These are phyloP conservation scores for Scaptomyza pallida DNA, from an alignment of 1,140 invertebrate genomes.

Conservation along the genomic window DNA sequence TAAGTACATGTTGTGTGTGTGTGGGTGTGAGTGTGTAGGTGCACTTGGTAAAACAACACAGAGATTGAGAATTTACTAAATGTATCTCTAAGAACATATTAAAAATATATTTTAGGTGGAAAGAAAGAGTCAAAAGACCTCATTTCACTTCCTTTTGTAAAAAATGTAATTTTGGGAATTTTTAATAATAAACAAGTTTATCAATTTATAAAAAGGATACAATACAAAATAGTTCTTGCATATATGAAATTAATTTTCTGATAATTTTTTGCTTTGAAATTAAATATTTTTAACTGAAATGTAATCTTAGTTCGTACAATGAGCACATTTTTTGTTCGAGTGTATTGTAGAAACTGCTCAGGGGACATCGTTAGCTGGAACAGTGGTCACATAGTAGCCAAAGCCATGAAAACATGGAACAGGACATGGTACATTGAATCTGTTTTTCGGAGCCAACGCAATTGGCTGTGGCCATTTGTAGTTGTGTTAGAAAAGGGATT, in stretches of 20 bases:
- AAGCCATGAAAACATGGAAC: constrained; percentile 43
- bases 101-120: too few species aligned
- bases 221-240: too few species aligned
- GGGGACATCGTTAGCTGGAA: constrained; percentile 23
- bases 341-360: constrained; percentile 29
- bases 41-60: too few species aligned
- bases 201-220: too few species aligned
- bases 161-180: too few species aligned
- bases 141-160: too few species aligned
- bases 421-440: constrained; percentile 65
- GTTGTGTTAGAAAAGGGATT: constrained; percentile 2
- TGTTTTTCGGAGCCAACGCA: constrained; percentile 43
- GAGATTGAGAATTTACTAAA: too few species aligned
- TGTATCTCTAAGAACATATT: too few species aligned
- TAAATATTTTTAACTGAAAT: constrained; percentile 1
- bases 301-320: background rate
- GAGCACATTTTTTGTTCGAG: background rate
- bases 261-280: too few species aligned
- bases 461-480: constrained; percentile 34
- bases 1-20: background rate
- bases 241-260: too few species aligned
- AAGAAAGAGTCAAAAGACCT: too few species aligned
- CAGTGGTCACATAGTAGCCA: constrained; percentile 11
- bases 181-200: too few species aligned
- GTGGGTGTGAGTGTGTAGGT: background rate